Evolutionary conservation across 1,140 invertebrate genomes (phyloP).

Genomic region (Drosophila auraria): DNA sequence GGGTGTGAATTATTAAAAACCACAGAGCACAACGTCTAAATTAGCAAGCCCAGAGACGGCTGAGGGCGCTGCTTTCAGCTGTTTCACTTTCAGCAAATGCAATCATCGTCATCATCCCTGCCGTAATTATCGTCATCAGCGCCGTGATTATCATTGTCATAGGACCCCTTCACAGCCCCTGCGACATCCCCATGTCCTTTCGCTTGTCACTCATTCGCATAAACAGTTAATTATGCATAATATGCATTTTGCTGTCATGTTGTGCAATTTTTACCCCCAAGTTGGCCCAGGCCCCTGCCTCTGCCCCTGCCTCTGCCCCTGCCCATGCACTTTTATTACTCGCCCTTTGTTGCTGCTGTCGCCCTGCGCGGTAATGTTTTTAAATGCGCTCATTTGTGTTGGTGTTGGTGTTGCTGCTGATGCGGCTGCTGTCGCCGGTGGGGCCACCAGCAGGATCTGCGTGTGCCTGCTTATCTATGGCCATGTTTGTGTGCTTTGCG

Average conservation of each 20-base stretch:
- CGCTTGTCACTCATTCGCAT: constrained; percentile 82
- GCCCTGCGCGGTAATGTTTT: constrained; percentile 68
- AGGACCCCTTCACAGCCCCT: constrained; percentile 23
- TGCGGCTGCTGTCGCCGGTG: constrained; percentile 8
- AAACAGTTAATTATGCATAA: constrained; percentile 84
- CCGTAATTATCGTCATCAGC: constrained; percentile 50
- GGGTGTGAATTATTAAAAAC: constrained; percentile 83
- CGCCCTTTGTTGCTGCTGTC: constrained; percentile 34
- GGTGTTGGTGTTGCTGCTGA: constrained; percentile 26
- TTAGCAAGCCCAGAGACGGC: constrained; percentile 53
- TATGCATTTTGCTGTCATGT: constrained; percentile 83
- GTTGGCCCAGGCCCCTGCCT: not conserved
- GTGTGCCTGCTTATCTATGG: constrained; percentile 35
- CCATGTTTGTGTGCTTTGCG: constrained; percentile 47
- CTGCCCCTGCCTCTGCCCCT: not conserved
- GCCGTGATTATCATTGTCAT: constrained; percentile 59
- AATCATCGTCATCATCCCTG: constrained; percentile 61
- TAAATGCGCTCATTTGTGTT: constrained; percentile 72
- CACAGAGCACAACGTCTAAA: constrained; percentile 71
- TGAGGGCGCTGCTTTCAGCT: constrained; percentile 33
- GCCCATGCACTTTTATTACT: constrained; percentile 58
- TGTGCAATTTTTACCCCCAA: constrained; percentile 69
- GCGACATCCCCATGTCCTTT: constrained; percentile 64
- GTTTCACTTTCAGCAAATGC: constrained; percentile 76
- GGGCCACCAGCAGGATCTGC: constrained; percentile 11